These are phyloP conservation scores for Sminthurinus signatus DNA, from an alignment of 1,140 invertebrate species.

Conservation along the genomic window DNA sequence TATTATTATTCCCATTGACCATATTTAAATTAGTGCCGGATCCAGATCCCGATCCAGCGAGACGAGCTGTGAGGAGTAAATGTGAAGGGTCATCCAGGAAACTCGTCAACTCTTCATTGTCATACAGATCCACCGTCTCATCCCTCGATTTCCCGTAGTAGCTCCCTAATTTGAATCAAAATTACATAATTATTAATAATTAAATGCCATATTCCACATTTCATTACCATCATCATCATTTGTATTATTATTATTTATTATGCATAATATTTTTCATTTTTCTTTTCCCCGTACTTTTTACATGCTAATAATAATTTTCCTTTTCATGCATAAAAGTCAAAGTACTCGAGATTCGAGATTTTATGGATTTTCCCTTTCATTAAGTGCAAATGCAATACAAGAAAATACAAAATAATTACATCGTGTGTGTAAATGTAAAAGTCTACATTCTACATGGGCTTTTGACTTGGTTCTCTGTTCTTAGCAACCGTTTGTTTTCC, in stretches of 20 bases:
- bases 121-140: conserved; percentile 22
- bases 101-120: conserved; percentile 31
- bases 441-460: no score
- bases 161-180: conserved; percentile 23
- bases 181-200: not conserved
- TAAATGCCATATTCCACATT: not conserved
- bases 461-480: no score
- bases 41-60: no score
- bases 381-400: no score
- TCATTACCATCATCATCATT: not conserved
- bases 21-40: no score
- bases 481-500: no score
- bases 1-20: no score
- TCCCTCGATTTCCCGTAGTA: conserved; percentile 34
- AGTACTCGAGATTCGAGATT: no score
- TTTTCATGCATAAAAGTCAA: not conserved
- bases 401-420: no score
- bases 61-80: not conserved
- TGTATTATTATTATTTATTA: not conserved
- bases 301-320: not conserved
- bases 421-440: no score
- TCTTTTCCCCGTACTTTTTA: not conserved
- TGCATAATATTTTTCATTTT: not conserved
- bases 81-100: conserved; percentile 8
- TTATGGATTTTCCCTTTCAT: no score